Conservation (phyloP, 2,888 invertebrate genomes). For the Elysia crispata region DNA sequence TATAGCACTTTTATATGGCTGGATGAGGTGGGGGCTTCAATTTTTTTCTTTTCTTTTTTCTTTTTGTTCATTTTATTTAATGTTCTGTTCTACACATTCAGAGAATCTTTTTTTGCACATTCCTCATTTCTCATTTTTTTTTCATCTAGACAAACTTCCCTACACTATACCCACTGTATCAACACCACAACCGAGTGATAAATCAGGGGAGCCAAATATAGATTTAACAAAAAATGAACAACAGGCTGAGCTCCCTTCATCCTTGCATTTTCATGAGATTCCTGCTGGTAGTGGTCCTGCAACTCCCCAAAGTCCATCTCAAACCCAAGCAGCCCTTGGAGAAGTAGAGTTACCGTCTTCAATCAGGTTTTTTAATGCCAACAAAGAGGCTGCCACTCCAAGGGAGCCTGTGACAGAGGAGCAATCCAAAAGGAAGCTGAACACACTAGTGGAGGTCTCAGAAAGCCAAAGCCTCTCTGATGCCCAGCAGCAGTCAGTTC, state of each 20-base stretch:
- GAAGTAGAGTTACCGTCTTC: slow-evolving; percentile 47
- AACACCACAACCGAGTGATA: neutral
- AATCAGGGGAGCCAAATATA: no score
- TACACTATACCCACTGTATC: slow-evolving; percentile 25
- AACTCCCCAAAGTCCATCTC: neutral
- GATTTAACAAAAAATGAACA: neutral
- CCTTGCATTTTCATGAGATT: slow-evolving; percentile 13
- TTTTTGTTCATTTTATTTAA: no score
- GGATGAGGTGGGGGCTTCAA: no score
- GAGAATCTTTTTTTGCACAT: neutral
- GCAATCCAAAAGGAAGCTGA: slow-evolving; percentile 2
- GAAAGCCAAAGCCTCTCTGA: slow-evolving; percentile 36
- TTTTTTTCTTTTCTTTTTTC: no score
- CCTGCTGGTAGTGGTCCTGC: neutral
- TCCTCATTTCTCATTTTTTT: neutral
- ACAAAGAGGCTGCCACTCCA: neutral
- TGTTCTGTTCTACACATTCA: no score
- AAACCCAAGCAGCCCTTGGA: neutral
- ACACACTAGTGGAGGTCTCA: slow-evolving; percentile 28
- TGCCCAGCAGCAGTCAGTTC: slow-evolving; percentile 13
- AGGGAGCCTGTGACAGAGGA: neutral
- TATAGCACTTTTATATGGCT: no score
- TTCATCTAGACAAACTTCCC: neutral
- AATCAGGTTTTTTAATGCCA: slow-evolving; percentile 38
- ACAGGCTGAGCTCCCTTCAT: slow-evolving; percentile 36